Evolutionary conservation across 2,797 vertebrate genomes (phyloP), one percentile per base, ranked within the genome.

Genomic region (Steatocranus sp.): DNA sequence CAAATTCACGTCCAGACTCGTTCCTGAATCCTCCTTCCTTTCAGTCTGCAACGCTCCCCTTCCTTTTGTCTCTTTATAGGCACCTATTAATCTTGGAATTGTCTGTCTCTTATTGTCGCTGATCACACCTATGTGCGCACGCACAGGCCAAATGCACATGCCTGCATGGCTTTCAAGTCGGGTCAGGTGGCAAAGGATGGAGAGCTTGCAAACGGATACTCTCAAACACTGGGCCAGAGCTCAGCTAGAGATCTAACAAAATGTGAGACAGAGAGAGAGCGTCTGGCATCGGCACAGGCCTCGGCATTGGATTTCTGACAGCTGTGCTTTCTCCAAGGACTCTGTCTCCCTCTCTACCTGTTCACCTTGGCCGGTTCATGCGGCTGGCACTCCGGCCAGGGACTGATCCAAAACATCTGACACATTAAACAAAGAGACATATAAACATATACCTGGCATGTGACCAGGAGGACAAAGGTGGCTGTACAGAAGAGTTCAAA

Each of bases 261-360:
- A 88, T 83, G 87, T 80, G 89, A 86, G 77, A 88, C 87, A 81
- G 85, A 90, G 78, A 4, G 80, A 5, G 80, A 87, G 89, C 51
- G 85, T 93, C 92, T 93, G 93, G 90, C 93, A 90, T 92, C 82
- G 66, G 86, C 74, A 90, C 85, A 46, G 90, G 3, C 54, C 89
- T 85, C 88, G 89, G 94, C 87, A 84, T 93, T 87, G 10, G 70
- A 90, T 93, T 92, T 92, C 93, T 93, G 88, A 94, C 91, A 93
- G 91, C 90, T 91, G 90, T 91, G 92, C 92, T 91, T 92, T 93
- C 89, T 93, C 93, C 92, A 90, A 93, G 92, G 91, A 89, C 91
- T 90, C 78, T 5, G 78, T 79, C 91, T 86, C 84, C 78, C 82
- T 70, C 73, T 86, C 75, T 92, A 92, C 91, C 91, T 92, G 90